Percentiles rank a stretch among this genome's conserved stretches.
Conservation (phyloP, 1,140 invertebrate species). For the Sarcophaga bullata region DNA sequence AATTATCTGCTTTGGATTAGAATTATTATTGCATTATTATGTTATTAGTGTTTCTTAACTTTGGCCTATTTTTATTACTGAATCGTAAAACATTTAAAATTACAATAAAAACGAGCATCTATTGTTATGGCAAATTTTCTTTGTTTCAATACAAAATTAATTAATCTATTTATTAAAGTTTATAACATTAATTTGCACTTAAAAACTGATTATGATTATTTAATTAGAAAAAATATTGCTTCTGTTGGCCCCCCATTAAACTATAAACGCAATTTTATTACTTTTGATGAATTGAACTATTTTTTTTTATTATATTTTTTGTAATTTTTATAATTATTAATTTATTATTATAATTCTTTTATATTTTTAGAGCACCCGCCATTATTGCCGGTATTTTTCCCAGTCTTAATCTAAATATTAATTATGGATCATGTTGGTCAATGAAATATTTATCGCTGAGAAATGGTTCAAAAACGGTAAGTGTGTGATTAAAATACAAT, state of each 20-base stretch:
- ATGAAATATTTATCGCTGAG: constrained; percentile 57
- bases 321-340: background rate
- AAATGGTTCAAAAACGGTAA: constrained; percentile 49
- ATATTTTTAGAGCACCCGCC: constrained; percentile 56
- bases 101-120: no score
- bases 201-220: background rate
- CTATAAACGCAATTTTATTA: no score
- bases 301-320: no score
- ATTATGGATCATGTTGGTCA: constrained; percentile 58
- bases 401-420: constrained; percentile 56
- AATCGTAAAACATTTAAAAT: background rate
- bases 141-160: background rate
- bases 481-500: background rate
- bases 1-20: background rate
- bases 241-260: no score
- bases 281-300: no score
- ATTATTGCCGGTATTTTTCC: constrained; percentile 62
- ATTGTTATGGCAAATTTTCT: background rate
- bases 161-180: constrained; percentile 20
- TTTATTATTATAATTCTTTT: constrained; percentile 41
- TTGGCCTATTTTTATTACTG: background rate
- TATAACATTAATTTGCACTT: constrained; percentile 27
- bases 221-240: no score
- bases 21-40: background rate
- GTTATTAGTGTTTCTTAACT: background rate